Evolutionary conservation across 2,888 invertebrate genomes (phyloP), one percentile per base, ranked within the genome.

Genomic region (Rhimphoctona megacephalus): DNA sequence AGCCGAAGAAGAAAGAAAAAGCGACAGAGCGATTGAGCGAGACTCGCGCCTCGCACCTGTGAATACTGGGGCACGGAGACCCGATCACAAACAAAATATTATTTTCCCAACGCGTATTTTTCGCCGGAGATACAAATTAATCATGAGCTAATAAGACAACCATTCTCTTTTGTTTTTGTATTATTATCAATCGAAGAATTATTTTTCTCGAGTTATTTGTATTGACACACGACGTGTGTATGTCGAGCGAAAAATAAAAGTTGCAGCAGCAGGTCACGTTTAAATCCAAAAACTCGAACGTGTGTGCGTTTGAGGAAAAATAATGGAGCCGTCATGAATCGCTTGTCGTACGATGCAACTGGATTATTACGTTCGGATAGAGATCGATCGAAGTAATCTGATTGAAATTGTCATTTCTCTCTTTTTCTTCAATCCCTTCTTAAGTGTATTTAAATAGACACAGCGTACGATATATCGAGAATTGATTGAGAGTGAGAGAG

Each of bases 251-350:
- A 66, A 49, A 52, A 84, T 39, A 80, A 43, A 72, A 82, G 67
- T 43, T 36, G 57, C 39, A 14, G 66, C 69, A 74, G 73, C 39
- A 43, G 30, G 57, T 49, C 49, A 54, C 61, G 61, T 11, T 73
- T 66, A 77, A 52, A 74, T 66, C 30, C 39, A 54, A n/a, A 54
- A 11, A 9, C 19, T 30, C 33, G 11, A 30, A n/a, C 5, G 17
- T n/a, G 22, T 30, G 30, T 30, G 39, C 46, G 17, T 73, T 46
- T 43, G 25, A 76, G 43, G 9, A 77, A 82, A 86, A 84, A 87
- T 87, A 87, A 87, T 87, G 76, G 77, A 85, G 80, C 87, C 85
- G 87, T 87, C 87, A 85, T 54, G 69, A 69, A 57, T 49, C 67
- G 30, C 30, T 11, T 72, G 77, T 85, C 78, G 25, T 52, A n/a